Evolutionary conservation across 2,888 invertebrate genomes (phyloP), one percentile per base, ranked within the genome.

Genomic region (Oscheius sp.): DNA sequence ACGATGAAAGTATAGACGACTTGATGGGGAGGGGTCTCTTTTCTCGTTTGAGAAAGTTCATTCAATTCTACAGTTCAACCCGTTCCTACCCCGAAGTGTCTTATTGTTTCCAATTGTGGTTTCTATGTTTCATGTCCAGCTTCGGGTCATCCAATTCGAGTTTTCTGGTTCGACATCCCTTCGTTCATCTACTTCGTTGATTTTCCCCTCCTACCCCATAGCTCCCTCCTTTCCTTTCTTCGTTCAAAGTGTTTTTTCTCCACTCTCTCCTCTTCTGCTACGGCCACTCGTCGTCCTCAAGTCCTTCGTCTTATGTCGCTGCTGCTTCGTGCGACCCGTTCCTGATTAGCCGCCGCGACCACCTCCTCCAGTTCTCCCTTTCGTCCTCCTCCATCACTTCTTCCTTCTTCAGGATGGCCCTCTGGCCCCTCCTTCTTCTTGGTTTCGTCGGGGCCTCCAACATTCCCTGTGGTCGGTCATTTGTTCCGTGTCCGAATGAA

Each of bases 381-480:
- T 45, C 8, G 6, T 45, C 45, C 17, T 17, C 45, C 45, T 45
- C 17, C 45, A 6, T 17, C 8, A 20, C 45, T 6, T 8, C 20
- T 51, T 14, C 30, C 3, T 33, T 22, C 44, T 59, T 44, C 28
- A 59, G 61, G 64, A 71, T 71, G 71, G 67, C 64, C 64, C 17
- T 41, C 20, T 61, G 61, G 64, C 67, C 67, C 45, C 68, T 61
- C 28, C 47, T 68, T 47, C 12, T 66, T 12, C 38, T 64, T 9
- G 28, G 44, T 32, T 9, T 50, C 8, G 38, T 33, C 12, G 22
- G 26, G 12, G n/a, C 64, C 12, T 73, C 73, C 2, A 80, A 80
- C 62, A 83, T 83, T 41, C 80, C 82, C n/a, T 83, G 83, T 61
- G 83, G 83, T 30, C 82, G 79, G 51, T 78, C 81, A 12, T 83